These are phyloP conservation scores for Platygyra sinensis DNA, from an alignment of 64 coral and sea anemone genomes.

Conservation along the genomic window DNA sequence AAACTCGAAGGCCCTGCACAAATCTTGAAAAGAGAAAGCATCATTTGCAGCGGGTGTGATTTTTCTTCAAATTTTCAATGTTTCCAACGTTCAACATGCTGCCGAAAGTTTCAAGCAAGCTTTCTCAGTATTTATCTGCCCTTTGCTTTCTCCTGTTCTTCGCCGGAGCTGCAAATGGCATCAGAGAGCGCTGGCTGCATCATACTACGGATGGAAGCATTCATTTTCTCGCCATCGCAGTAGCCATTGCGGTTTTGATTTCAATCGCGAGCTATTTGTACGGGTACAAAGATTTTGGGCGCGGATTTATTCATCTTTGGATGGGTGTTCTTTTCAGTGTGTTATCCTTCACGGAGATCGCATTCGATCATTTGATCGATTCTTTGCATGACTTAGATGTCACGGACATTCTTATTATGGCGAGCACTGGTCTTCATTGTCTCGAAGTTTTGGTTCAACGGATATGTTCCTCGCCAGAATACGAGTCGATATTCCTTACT, in stretches of 20 bases:
- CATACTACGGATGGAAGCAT: slow-evolving; percentile 85
- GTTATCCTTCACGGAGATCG: slow-evolving; percentile 89
- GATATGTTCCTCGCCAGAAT: slow-evolving; percentile 57
- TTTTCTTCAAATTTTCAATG: not conserved
- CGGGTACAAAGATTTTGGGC: slow-evolving; percentile 77
- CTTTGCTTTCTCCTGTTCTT: slow-evolving; percentile 72
- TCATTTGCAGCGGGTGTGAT: not conserved
- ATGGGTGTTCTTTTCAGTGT: slow-evolving; percentile 97
- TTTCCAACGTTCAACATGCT: slow-evolving; percentile 37
- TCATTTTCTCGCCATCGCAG: slow-evolving; percentile 69
- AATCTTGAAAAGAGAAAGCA: not conserved
- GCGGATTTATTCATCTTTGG: slow-evolving; percentile 81
- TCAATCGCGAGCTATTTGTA: slow-evolving; percentile 82
- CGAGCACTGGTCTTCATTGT: slow-evolving; percentile 67
- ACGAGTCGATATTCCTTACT: slow-evolving; percentile 71
- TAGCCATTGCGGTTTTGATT: slow-evolving; percentile 69
- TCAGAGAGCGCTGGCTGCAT: slow-evolving; percentile 89
- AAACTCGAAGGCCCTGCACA: not conserved
- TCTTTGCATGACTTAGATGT: slow-evolving; percentile 87
- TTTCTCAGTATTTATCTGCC: slow-evolving; percentile 65
- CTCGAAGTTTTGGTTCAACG: slow-evolving; percentile 58
- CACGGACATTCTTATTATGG: slow-evolving; percentile 84
- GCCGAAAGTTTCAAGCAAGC: slow-evolving; percentile 35
- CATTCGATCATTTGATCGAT: slow-evolving; percentile 86
- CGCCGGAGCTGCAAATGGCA: slow-evolving; percentile 73